A percentile compares a stretch with the other conserved stretches of the same genome.
These are phyloP conservation scores for Lutjanus erythropterus DNA, from an alignment of 2,113 vertebrate genomes.

Conservation along the genomic window DNA sequence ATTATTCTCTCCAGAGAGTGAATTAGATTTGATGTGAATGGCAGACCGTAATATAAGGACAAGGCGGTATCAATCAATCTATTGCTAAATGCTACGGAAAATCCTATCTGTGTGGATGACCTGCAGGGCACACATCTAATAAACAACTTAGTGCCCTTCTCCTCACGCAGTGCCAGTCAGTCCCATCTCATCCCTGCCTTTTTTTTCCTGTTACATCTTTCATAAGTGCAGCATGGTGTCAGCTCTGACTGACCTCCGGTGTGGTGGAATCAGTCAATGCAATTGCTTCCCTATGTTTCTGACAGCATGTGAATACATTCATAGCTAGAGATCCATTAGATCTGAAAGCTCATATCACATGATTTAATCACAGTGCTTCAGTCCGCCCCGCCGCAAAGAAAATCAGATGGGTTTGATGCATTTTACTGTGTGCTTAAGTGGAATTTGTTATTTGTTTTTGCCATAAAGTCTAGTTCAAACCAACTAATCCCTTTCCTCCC, in stretches of 20 bases:
- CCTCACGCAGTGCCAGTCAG: neutral
- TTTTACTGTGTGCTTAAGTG: constrained; percentile 28
- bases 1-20: constrained; percentile 1
- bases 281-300: constrained; percentile 18
- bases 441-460: constrained; percentile 41
- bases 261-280: constrained; percentile 29
- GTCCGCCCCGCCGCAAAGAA: neutral
- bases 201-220: constrained; percentile 30
- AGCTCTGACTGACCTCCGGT: constrained; percentile 36
- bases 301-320: constrained; percentile 26
- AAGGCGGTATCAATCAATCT: constrained; percentile 53
- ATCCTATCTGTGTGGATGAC: constrained; percentile 54
- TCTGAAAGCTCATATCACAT: constrained; percentile 22
- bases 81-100: constrained; percentile 47
- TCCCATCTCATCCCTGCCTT: constrained; percentile 7
- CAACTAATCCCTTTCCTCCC: constrained; percentile 35
- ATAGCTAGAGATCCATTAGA: neutral
- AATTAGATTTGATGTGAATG: constrained; percentile 45
- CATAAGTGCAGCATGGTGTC: constrained; percentile 21
- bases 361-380: neutral
- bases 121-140: constrained; percentile 57
- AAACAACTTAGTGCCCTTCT: constrained; percentile 48
- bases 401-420: constrained; percentile 9
- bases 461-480: constrained; percentile 20
- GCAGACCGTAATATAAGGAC: constrained; percentile 39